Base-by-base conservation (phyloP, 2,797 vertebrate species). In the Argyrosomus regius region DNA sequence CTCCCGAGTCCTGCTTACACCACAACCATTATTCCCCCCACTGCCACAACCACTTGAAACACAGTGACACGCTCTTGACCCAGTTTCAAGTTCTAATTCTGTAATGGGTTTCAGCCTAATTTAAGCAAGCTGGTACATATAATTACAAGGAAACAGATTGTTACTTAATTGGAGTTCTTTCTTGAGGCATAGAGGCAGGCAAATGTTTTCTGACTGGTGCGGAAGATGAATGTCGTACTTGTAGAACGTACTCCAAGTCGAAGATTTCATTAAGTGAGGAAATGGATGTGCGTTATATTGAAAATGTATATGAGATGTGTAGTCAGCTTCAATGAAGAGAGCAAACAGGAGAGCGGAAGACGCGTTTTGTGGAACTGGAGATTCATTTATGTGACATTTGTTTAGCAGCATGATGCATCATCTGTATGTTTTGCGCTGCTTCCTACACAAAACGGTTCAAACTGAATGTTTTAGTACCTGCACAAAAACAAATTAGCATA, bases 101-200 rank as follows among this genome's bases (percentile, higher is more conserved):
- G 75, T 85, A 87, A 92, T 89, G 89, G 90, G 85, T 85, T 91
- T 89, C 77, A 88, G 83, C 89, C 92, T 92, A 87, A 94, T 93
- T 94, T 91, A 90, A 93, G 88, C 90, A 92, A 88, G 89, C 88
- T 89, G 89, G 87, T 93, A 92, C 84, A 90, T 92, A 92, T 95
- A 95, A 95, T 95, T 95, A 95, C 88, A 93, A 90, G 77, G 73
- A 91, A 94, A 93, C 94, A 95, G 93, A 95, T 94, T 94, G 93
- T 93, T 95, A 93, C 84, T 94, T 95, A 94, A 95, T 94, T 95
- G 92, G 89, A 91, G 89, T 89, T 93, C 77, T 93, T 89, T 94
- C 92, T 93, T 72, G 80, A 93, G 91, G 91, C 91, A 68, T 71
- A 5, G 65, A 76, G 59, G 82, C 72, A 77, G 83, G 74, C 85